Evolutionary conservation across 2,888 invertebrate species (phyloP).

Genomic region (Entomobrya multifasciata): DNA sequence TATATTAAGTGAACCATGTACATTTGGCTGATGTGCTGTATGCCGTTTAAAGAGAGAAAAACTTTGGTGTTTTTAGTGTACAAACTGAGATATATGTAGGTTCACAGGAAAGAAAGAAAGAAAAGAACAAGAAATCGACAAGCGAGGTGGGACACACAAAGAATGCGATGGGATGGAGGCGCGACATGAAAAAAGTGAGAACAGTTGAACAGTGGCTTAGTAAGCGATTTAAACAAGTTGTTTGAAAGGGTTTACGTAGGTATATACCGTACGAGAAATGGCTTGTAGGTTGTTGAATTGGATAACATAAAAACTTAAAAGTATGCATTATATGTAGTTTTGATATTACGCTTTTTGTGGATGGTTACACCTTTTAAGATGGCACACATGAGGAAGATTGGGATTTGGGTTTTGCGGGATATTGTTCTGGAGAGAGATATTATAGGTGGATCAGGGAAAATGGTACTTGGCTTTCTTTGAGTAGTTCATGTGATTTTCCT

Average conservation of each 20-base stretch:
- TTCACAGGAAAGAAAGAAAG: not conserved
- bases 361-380: conserved; percentile 28
- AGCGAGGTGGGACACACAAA: conserved; percentile 29
- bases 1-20: conserved; percentile 21
- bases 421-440: not conserved
- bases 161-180: too few species aligned
- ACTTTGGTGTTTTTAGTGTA: not conserved
- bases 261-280: not conserved
- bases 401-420: not conserved
- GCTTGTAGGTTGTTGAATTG: too few species aligned
- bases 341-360: not conserved
- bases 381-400: conserved; percentile 3
- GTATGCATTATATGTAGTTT: conserved; percentile 5
- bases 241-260: not conserved
- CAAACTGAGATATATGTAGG: not conserved
- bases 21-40: not conserved
- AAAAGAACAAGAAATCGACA: conserved; percentile 18
- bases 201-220: conserved; percentile 17
- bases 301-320: too few species aligned
- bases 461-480: not conserved
- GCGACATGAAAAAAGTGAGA: not conserved
- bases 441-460: conserved; percentile 30
- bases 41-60: not conserved
- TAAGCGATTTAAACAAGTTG: conserved; percentile 40
- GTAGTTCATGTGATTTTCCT: conserved; percentile 2